Percentiles rank a stretch among this genome's conserved stretches.
Conservation (phyloP, 2,888 invertebrate genomes). For the Heteromyza rotundicornis region DNA sequence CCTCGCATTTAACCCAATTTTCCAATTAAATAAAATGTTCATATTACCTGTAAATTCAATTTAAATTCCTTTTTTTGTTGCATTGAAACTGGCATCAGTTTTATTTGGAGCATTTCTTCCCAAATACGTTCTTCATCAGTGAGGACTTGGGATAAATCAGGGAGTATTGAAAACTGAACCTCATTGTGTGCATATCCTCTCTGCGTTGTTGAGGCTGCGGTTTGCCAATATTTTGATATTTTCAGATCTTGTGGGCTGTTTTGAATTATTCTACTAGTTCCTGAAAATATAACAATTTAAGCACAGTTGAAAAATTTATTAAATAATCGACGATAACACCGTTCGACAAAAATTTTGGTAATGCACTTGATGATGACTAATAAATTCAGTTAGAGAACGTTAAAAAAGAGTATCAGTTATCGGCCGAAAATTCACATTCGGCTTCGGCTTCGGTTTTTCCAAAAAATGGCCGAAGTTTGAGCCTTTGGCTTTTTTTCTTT, state of each 20-base stretch:
- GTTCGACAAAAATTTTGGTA: too few relatives aligned
- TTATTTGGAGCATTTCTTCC: constrained; percentile 87
- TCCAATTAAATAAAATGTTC: not conserved
- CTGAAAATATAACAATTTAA: too few relatives aligned
- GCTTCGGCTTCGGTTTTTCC: too few relatives aligned
- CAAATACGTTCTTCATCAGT: constrained; percentile 83
- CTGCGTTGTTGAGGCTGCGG: constrained; percentile 63
- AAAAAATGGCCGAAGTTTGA: too few relatives aligned
- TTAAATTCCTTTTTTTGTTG: constrained; percentile 81
- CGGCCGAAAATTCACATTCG: too few relatives aligned
- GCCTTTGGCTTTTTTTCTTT: too few relatives aligned
- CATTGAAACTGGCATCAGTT: constrained; percentile 84
- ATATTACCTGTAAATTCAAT: constrained; percentile 74
- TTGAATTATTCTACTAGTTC: constrained; percentile 72
- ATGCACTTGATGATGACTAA: too few relatives aligned
- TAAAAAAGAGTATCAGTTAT: too few relatives aligned
- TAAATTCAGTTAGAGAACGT: too few relatives aligned
- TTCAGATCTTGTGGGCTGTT: constrained; percentile 70
- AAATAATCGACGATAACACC: too few relatives aligned
- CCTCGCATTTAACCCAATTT: too few relatives aligned
- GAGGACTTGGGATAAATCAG: constrained; percentile 74
- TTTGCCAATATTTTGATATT: constrained; percentile 70
- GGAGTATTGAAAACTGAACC: constrained; percentile 78
- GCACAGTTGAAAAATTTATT: too few relatives aligned
- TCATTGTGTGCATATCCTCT: constrained; percentile 62